Evolutionary conservation across 2,113 vertebrate genomes (phyloP).

Genomic region (Chlorodrepanis virens): DNA sequence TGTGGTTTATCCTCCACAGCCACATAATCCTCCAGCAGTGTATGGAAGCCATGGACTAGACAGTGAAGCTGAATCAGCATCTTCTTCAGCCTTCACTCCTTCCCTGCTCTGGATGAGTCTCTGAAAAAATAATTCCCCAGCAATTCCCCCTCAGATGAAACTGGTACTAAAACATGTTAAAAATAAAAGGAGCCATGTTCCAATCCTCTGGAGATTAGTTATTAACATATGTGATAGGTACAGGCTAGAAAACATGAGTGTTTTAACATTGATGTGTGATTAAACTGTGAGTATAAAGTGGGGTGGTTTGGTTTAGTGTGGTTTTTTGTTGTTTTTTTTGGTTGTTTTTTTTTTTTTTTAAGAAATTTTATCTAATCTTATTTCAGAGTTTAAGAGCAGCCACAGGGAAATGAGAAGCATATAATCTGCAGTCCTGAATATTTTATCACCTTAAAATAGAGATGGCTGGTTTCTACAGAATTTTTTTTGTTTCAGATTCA

Average conservation of each 20-base stretch:
- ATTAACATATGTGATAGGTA: background rate
- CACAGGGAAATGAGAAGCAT: background rate
- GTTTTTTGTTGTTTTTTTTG: background rate
- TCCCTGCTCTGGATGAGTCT: background rate
- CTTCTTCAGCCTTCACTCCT: background rate
- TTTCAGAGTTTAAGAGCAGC: background rate
- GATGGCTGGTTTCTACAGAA: background rate
- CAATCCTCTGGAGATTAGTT: background rate
- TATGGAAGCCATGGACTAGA: background rate
- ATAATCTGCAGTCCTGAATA: background rate
- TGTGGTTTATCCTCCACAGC: background rate
- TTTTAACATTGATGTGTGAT: background rate
- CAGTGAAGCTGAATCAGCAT: background rate
- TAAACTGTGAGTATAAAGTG: background rate
- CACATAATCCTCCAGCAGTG: background rate
- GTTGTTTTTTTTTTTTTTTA: background rate
- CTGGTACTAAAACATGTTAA: background rate
- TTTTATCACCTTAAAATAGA: background rate
- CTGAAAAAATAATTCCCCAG: background rate
- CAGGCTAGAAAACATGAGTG: background rate
- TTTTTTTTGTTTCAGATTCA: background rate
- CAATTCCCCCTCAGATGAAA: background rate
- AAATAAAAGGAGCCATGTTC: background rate
- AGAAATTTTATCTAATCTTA: background rate
- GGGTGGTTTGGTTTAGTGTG: background rate